Evolutionary conservation across 2,797 vertebrate species (phyloP).

Genomic region (Gallinago solitaria): DNA sequence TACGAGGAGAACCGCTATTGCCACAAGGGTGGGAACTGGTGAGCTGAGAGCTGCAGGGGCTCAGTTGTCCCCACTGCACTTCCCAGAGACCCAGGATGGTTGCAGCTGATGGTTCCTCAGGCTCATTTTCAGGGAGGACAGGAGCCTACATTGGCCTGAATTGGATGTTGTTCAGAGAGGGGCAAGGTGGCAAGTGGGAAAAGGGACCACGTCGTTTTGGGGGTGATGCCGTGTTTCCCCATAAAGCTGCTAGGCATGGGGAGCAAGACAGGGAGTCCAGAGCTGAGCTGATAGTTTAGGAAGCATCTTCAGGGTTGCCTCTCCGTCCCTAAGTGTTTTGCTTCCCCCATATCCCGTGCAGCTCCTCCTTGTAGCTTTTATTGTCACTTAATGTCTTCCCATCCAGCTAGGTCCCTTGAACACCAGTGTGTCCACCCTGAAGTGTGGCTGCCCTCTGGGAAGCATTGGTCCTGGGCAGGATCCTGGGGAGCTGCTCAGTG

Average conservation of each 20-base stretch:
- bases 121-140: neutral
- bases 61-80: fast-evolving
- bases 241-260: neutral
- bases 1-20: neutral
- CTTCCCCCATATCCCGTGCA: neutral
- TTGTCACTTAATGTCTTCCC: neutral
- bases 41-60: neutral
- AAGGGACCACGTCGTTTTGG: neutral
- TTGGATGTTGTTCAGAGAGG: neutral
- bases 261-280: neutral
- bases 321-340: neutral
- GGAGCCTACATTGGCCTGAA: fast-evolving
- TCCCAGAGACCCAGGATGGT: fast-evolving
- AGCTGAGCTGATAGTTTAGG: neutral
- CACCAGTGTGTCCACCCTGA: neutral
- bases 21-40: neutral
- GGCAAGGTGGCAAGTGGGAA: neutral
- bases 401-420: neutral
- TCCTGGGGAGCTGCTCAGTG: neutral
- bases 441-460: neutral
- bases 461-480: neutral
- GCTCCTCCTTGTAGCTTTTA: neutral
- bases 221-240: neutral
- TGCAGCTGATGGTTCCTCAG: neutral
- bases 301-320: neutral